Evolutionary conservation across 2,113 vertebrate species (phyloP).

Genomic region (Leiothrix lutea): DNA sequence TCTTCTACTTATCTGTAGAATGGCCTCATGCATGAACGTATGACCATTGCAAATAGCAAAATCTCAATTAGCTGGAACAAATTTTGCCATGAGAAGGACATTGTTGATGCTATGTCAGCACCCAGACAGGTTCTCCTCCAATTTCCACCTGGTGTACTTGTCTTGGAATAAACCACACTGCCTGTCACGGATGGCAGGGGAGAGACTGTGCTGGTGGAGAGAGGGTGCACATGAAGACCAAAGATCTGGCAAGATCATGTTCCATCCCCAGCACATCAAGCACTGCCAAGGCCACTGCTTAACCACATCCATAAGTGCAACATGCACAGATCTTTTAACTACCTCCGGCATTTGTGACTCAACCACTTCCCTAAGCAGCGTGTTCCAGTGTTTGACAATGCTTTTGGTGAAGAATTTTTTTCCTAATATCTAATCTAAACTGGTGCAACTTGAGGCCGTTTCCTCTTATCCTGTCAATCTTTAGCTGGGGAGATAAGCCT

Average conservation of each 20-base stretch:
- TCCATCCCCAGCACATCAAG: background rate
- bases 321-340: background rate
- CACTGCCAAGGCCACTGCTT: background rate
- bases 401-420: background rate
- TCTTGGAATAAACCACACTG: background rate
- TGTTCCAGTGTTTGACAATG: background rate
- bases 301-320: background rate
- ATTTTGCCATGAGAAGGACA: background rate
- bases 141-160: background rate
- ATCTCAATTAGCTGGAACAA: background rate
- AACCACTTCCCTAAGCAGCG: background rate
- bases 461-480: background rate
- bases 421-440: background rate
- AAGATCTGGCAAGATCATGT: background rate
- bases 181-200: accelerated
- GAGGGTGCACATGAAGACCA: background rate
- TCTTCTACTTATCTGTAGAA: background rate
- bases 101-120: background rate
- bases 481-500: background rate
- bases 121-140: background rate
- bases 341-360: background rate
- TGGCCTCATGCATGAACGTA: background rate
- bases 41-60: background rate
- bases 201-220: background rate
- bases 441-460: background rate